Base-by-base conservation (phyloP, 2,888 invertebrate species). In the Poecilobothrus nobilitatus region DNA sequence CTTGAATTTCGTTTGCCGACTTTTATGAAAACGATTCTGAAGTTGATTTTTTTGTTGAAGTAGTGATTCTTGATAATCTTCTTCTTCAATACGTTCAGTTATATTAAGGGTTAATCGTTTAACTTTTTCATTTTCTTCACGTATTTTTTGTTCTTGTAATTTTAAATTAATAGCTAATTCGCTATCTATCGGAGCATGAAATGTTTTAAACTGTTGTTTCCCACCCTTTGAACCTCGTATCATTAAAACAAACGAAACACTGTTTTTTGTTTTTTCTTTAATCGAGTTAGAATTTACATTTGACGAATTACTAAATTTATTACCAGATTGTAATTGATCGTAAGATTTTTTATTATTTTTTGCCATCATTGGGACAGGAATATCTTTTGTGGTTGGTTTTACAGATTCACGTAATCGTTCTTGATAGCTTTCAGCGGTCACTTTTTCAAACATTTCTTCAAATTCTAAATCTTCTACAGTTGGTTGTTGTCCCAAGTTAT, bases 21-120 rank as follows among this genome's bases (percentile, higher is more conserved):
- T 84, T 27, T 76, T 76, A 75, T 88, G 88, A 69, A 77, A 77
- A 69, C 89, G 85, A 72, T 90, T 83, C 73, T 91, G 89, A 0
- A 90, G 89, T 33, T 89, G 88, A n/a, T 87, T 86, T 71, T 87
- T 84, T 72, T 86, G 86, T 74, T 87, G 87, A 73, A 86, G 84
- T 66, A 88, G 81, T 65, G 87, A 84, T 77, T 91, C 89, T 75
- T 89, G 90, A 77, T 95, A 94, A 78, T 97, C 97, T 80, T 97
- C 97, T 78, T 96, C 95, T 79, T 97, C 96, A 81, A 97, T 93
- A 67, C 96, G 84, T 79, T 96, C 95, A n/a, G 95, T 96, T 72
- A 97, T 97, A 78, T 95, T 95, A 12, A 97, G 83, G 0, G 97
- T 97, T 68, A 97, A 84, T 70, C 91, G 77, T 84, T 91, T 92